These are phyloP conservation scores for Sclerurus mexicanus DNA, from an alignment of 2,113 vertebrate genomes.

Conservation along the genomic window DNA sequence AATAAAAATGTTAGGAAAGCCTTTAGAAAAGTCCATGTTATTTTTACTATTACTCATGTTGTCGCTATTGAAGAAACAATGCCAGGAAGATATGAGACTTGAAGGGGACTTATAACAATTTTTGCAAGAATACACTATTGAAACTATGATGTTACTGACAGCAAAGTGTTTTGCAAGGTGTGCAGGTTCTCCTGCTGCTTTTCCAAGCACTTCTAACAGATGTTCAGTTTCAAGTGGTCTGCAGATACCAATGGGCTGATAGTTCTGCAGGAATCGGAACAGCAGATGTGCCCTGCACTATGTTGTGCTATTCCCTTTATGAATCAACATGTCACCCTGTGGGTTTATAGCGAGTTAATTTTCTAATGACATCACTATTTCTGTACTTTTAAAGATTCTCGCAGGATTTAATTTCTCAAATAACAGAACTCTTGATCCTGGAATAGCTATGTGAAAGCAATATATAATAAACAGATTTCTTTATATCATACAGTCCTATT, in stretches of 20 bases:
- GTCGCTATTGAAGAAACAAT: constrained; percentile 37
- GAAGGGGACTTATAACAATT: constrained; percentile 15
- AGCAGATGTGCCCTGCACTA: constrained; percentile 59
- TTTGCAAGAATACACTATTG: neutral
- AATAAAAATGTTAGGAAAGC: constrained; percentile 42
- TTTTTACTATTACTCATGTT: constrained; percentile 49
- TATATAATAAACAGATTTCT: constrained; percentile 35
- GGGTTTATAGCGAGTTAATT: constrained; percentile 59
- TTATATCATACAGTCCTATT: neutral
- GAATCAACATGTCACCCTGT: constrained; percentile 30
- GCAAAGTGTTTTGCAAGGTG: constrained; percentile 53
- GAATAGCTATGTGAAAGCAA: neutral
- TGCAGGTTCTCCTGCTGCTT: constrained; percentile 53
- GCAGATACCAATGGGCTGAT: constrained; percentile 52
- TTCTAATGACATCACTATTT: constrained; percentile 54
- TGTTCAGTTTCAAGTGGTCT: constrained; percentile 66
- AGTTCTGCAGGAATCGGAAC: constrained; percentile 18
- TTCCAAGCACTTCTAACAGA: constrained; percentile 63
- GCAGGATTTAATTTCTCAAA: constrained; percentile 34
- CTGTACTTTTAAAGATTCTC: constrained; percentile 26
- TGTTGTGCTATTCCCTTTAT: constrained; percentile 58
- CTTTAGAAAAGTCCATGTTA: constrained; percentile 6
- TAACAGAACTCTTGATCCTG: constrained; percentile 47
- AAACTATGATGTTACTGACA: constrained; percentile 7
- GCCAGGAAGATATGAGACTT: constrained; percentile 44